Base-by-base conservation (phyloP, 1,140 invertebrate species). In the Scaptomyza montana region DNA sequence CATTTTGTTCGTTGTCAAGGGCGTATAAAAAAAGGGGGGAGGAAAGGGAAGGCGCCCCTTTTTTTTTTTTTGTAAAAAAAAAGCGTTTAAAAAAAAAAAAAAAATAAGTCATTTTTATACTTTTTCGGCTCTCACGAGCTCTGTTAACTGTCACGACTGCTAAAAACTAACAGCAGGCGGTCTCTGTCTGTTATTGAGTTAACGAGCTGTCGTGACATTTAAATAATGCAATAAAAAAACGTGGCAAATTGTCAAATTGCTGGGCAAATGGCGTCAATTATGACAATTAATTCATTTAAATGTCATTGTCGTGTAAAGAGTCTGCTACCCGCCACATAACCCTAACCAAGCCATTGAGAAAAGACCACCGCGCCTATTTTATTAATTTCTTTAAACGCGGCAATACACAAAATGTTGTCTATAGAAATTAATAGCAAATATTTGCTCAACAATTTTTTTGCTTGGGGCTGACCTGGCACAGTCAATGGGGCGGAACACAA, bases 401-500 rank as follows among this genome's bases (percentile, higher is more conserved):
- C 53, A 49, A 46, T 16, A 12, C 47, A 51, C 46, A 64, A 66
- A 75, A 63, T 80, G 78, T 78, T 87, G 70, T 69, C 81, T 80
- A 81, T 87, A 68, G 72, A 87, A 87, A 87, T 87, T 79, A 87
- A 89, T 89, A 74, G 77, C 73, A 87, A 87, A 87, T 87, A 87
- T 87, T 87, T 87, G 79, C 62, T 70, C 66, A 84, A 68, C 84
- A 89, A 87, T 89, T 82, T 89, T 84, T 79, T 87, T 78, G 76
- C 84, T 63, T 75, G 65, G 63, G 73, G 60, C 66, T 28, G 33
- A 12, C 30, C 43, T 7, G 8, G 59, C 47, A 28, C 25, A 19
- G 63, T 16, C 39, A 16, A 13, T 30, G 12, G 36, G 13, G 67
- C 51, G 28, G 39, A 36, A 28, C 39, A 13, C 19, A 33, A 12